Conservation (phyloP, 2,113 vertebrate species). For the Solea solea region DNA sequence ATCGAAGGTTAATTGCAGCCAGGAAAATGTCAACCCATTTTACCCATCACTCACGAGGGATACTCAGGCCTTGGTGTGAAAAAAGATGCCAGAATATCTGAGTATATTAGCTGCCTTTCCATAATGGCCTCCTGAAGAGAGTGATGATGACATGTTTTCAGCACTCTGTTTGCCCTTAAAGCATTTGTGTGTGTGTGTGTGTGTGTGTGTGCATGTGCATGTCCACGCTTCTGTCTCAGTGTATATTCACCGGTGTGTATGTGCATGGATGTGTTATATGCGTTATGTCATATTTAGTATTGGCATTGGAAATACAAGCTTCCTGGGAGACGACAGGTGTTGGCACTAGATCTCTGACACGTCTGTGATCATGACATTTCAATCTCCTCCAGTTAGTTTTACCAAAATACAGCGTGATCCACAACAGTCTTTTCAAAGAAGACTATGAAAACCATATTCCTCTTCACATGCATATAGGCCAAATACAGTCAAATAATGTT, state of each 20-base stretch:
- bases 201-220: constrained; percentile 34
- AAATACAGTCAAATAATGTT: not conserved
- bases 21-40: constrained; percentile 82
- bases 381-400: constrained; percentile 58
- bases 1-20: constrained; percentile 83
- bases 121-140: constrained; percentile 79
- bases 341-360: constrained; percentile 73
- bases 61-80: constrained; percentile 67
- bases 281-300: constrained; percentile 60
- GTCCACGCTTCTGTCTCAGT: constrained; percentile 3
- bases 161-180: constrained; percentile 60
- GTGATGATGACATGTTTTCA: constrained; percentile 77
- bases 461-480: constrained; percentile 8
- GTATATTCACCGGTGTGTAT: constrained; percentile 23
- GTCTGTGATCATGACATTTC: constrained; percentile 57
- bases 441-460: constrained; percentile 26
- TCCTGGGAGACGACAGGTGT: constrained; percentile 71
- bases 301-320: constrained; percentile 53
- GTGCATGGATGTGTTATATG: constrained; percentile 53
- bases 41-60: constrained; percentile 79
- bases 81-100: constrained; percentile 66
- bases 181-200: constrained; percentile 44
- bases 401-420: constrained; percentile 44
- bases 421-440: constrained; percentile 36
- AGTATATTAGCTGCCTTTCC: constrained; percentile 69